phyloP scores from a whole-genome alignment of 2,888 invertebrate genomes.

The Lacanobia oleracea region DNA sequence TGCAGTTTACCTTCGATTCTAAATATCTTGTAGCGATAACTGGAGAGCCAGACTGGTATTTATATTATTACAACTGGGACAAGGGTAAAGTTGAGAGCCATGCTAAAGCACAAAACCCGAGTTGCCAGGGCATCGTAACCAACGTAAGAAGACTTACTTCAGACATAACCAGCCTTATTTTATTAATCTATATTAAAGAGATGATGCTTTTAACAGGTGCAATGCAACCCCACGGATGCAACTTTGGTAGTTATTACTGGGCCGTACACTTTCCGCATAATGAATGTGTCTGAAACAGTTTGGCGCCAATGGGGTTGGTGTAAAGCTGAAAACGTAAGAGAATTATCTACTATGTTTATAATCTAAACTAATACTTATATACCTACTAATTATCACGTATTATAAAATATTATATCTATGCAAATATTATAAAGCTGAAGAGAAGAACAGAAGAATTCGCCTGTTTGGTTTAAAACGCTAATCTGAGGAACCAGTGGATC shows the following conservation, averaged over 20 bases:
- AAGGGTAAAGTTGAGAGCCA: conserved; percentile 95
- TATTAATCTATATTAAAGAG: background rate
- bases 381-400: too few species aligned
- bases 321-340: conserved; percentile 93
- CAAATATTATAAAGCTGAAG: too few species aligned
- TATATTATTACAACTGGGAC: conserved; percentile 95
- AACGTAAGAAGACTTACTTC: conserved; percentile 72
- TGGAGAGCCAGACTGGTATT: conserved; percentile 95
- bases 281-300: conserved; percentile 94
- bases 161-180: background rate
- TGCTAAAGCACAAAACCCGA: conserved; percentile 93
- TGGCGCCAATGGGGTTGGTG: conserved; percentile 96
- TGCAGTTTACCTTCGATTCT: conserved; percentile 95
- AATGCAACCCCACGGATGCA: conserved; percentile 94
- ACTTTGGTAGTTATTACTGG: conserved; percentile 93
- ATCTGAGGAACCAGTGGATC: too few species aligned
- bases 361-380: background rate
- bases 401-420: too few species aligned
- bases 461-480: too few species aligned
- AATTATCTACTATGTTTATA: background rate
- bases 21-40: conserved; percentile 95
- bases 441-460: too few species aligned
- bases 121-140: conserved; percentile 92
- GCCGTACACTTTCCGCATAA: conserved; percentile 92
- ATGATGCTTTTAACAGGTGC: conserved; percentile 89